phyloP scores from a whole-genome alignment of 1,140 invertebrate genomes.

The Choristoneura fumiferana region DNA sequence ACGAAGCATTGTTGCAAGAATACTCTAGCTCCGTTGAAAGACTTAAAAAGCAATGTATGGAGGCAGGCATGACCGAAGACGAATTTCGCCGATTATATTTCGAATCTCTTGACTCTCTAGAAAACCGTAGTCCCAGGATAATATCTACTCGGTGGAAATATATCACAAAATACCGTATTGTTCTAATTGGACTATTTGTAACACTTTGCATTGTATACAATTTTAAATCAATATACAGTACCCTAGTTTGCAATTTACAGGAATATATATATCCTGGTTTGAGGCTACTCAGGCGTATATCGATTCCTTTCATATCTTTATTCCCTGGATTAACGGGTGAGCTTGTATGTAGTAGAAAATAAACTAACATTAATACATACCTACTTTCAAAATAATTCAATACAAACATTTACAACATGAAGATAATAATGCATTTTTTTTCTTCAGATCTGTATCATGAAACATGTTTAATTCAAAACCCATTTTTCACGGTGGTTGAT shows the following conservation, averaged over 20 bases:
- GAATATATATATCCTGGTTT: constrained; percentile 85
- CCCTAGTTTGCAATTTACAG: constrained; percentile 82
- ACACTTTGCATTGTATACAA: constrained; percentile 33
- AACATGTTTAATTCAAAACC: constrained; percentile 87
- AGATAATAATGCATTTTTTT: no score
- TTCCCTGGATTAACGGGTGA: constrained; percentile 83
- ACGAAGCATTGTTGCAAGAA: constrained; percentile 41
- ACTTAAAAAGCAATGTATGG: constrained; percentile 44
- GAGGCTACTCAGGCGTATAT: constrained; percentile 79
- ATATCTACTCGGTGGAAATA: constrained; percentile 7
- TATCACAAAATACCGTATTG: constrained; percentile 24
- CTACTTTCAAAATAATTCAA: no score
- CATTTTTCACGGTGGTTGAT: constrained; percentile 84
- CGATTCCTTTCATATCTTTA: constrained; percentile 80
- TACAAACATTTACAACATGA: constrained; percentile 2
- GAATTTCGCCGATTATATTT: constrained; percentile 78
- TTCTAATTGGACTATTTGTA: constrained; percentile 31
- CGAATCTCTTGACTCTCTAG: constrained; percentile 69
- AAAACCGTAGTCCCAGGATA: constrained; percentile 25
- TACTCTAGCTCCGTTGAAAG: constrained; percentile 50
- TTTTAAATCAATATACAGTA: constrained; percentile 73
- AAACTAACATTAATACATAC: background rate
- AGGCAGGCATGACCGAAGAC: constrained; percentile 68
- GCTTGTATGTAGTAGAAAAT: constrained; percentile 1
- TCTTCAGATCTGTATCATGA: constrained; percentile 87